Evolutionary conservation across 2,888 invertebrate species (phyloP).

Genomic region (Catocala fraxini): DNA sequence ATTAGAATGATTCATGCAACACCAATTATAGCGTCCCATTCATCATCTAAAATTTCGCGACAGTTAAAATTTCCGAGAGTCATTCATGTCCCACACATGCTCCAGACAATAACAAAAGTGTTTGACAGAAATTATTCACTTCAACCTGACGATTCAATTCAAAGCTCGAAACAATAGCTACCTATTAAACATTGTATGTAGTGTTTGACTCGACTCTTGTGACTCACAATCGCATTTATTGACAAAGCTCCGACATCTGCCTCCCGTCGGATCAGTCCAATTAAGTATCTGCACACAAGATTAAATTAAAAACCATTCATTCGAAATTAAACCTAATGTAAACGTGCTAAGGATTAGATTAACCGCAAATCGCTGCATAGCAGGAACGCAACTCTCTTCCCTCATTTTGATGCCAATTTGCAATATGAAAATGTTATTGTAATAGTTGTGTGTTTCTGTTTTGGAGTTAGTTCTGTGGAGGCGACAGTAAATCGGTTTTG

Average conservation of each 20-base stretch:
- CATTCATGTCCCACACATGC: slow-evolving; percentile 24
- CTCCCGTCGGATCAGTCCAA: slow-evolving; percentile 69
- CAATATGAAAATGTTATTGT: slow-evolving; percentile 59
- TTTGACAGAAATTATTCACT: slow-evolving; percentile 41
- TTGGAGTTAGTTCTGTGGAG: slow-evolving; percentile 26
- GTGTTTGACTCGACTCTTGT: slow-evolving; percentile 40
- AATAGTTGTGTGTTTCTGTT: slow-evolving; percentile 42
- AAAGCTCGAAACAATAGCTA: slow-evolving; percentile 58
- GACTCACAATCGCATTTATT: slow-evolving; percentile 71
- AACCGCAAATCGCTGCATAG: slow-evolving; percentile 22
- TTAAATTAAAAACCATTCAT: slow-evolving; percentile 23
- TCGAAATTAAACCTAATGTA: slow-evolving; percentile 43
- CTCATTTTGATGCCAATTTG: slow-evolving; percentile 62
- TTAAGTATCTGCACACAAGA: slow-evolving; percentile 61
- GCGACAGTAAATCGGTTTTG: background rate
- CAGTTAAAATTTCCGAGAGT: slow-evolving; percentile 12
- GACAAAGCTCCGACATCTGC: slow-evolving; percentile 70
- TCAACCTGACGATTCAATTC: slow-evolving; percentile 56
- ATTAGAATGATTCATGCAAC: too few species aligned
- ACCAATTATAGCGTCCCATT: background rate
- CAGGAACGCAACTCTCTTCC: slow-evolving; percentile 41
- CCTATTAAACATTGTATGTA: slow-evolving; percentile 47
- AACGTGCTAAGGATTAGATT: slow-evolving; percentile 22
- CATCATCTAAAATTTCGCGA: background rate
- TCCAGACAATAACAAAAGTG: slow-evolving; percentile 38